Base-by-base conservation (phyloP, 2,113 vertebrate genomes). In the Canis aureus region DNA sequence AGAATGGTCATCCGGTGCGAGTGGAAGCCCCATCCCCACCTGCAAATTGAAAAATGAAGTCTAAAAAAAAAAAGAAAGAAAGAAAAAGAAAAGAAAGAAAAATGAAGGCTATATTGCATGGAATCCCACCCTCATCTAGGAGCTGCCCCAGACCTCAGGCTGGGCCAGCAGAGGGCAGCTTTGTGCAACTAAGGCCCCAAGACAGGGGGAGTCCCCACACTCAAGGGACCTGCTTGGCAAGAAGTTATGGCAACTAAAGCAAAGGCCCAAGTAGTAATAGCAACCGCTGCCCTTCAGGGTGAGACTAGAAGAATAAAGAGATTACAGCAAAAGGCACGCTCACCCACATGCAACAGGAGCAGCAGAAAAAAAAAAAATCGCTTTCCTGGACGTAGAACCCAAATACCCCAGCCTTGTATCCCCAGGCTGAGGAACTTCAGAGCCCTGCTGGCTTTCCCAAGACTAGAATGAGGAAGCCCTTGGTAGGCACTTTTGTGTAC, bases 121-220 rank as follows among this genome's bases (percentile, higher is more conserved):
- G 0, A 1, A 7, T 29, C 16, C 74, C 5, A n/a, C 49, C 29
- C 15, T 53, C 0, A 4, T 35, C 20, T 12, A 2, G 51, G 53
- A 13, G 59, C 27, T 0, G 0, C 13, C 4, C 53, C 49, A 5
- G 55, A 11, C 49, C 10, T 7, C 64, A 10, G 6, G 51, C 53
- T 49, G 38, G 43, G 74, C 89, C 94, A 83, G 82, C 92, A 93
- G 97, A 66, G 94, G 81, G 59, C 60, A 86, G 86, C 27, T 1
- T 66, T 15, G 25, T 15, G 11, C 71, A 71, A 25, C 85, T 8
- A 29, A 60, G 43, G 51, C 71, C 51, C 38, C 38, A 15, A 16
- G 19, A 20, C 32, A 29, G 2, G 4, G 23, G 17, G 13, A 16
- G 71, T 4, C 22, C 22, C 49, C 29, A 53, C 25, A 57, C 0